phyloP scores from a whole-genome alignment of 2,888 invertebrate genomes.

The Tetranychus truncatus region DNA sequence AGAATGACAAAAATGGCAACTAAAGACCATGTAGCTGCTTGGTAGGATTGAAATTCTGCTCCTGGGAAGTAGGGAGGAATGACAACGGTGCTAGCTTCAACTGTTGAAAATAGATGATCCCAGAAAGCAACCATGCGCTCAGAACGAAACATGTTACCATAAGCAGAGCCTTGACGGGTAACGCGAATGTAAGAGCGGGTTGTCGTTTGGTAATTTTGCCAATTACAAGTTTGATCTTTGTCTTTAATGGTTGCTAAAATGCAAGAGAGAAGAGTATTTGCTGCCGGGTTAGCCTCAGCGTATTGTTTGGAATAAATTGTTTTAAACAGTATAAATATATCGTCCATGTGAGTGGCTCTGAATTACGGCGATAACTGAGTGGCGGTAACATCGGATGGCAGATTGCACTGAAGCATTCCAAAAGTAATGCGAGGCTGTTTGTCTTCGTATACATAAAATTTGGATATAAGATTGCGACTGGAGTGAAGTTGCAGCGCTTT shows the following conservation, averaged over 20 bases:
- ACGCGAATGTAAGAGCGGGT: background rate
- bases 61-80: slow-evolving; percentile 17
- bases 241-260: background rate
- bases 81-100: background rate
- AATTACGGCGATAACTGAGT: no score
- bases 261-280: background rate
- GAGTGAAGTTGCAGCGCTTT: slow-evolving; percentile 16
- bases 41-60: slow-evolving; percentile 14
- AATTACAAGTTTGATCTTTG: background rate
- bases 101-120: background rate
- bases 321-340: slow-evolving; percentile 17
- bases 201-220: background rate
- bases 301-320: slow-evolving; percentile 13
- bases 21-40: slow-evolving; percentile 20
- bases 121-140: background rate
- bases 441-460: slow-evolving; percentile 19
- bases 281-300: background rate
- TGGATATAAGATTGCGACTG: background rate
- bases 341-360: slow-evolving; percentile 22
- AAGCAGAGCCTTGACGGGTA: background rate
- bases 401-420: slow-evolving; percentile 17
- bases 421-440: slow-evolving; percentile 13
- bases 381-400: background rate
- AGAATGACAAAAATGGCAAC: slow-evolving; percentile 15
- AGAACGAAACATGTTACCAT: background rate